phyloP scores from a whole-genome alignment of 2,888 invertebrate species.

The Neria commutata region DNA sequence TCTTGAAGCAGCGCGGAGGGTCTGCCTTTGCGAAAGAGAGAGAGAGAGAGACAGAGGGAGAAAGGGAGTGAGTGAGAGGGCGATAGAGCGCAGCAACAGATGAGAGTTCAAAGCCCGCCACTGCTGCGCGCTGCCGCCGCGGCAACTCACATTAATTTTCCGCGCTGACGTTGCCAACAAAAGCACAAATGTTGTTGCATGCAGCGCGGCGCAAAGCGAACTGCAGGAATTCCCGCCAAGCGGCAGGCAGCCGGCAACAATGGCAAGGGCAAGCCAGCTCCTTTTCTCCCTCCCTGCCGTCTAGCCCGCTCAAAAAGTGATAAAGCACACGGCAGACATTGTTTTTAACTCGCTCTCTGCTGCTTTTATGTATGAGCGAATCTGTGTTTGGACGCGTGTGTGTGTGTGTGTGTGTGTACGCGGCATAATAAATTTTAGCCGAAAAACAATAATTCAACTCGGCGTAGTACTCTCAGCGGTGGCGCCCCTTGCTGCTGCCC shows the following conservation, averaged over 20 bases:
- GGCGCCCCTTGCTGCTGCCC: not conserved
- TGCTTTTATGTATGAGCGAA: not conserved
- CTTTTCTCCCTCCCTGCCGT: too few species aligned
- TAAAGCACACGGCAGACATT: constrained; percentile 50
- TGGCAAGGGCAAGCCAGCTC: too few species aligned
- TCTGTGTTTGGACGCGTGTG: not conserved
- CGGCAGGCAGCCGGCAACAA: not conserved
- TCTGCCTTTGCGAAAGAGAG: too few species aligned
- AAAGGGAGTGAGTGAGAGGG: constrained; percentile 18
- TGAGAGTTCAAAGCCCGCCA: constrained; percentile 42
- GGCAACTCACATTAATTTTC: constrained; percentile 49
- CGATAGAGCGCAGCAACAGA: constrained; percentile 43
- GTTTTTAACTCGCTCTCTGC: constrained; percentile 43
- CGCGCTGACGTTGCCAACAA: too few species aligned
- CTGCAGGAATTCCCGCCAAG: constrained; percentile 2
- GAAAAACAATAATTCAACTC: constrained; percentile 46
- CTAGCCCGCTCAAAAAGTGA: constrained; percentile 45
- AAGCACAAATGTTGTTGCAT: too few species aligned
- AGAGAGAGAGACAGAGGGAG: not conserved
- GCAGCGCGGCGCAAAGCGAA: too few species aligned
- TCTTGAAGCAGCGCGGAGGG: constrained; percentile 49
- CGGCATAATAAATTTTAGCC: constrained; percentile 41
- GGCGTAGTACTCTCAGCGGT: constrained; percentile 11
- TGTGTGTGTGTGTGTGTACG: constrained; percentile 18
- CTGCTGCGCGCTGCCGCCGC: not conserved